Evolutionary conservation across 2,888 invertebrate genomes (phyloP).

Genomic region (Augiades crinisus): DNA sequence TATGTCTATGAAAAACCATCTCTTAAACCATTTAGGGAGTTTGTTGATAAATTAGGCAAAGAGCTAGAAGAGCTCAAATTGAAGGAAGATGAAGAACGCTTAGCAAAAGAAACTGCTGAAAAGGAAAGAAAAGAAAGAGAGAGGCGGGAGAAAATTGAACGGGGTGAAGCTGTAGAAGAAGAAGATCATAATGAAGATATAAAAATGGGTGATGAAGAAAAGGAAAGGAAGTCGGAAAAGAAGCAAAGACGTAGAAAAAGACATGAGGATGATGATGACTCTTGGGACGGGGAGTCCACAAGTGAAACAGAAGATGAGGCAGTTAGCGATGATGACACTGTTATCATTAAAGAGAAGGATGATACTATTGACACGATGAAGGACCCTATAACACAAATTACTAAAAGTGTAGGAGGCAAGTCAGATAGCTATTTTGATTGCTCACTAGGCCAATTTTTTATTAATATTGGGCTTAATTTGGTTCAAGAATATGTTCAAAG

Average conservation of each 20-base stretch:
- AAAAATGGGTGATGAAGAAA: slow-evolving; percentile 43
- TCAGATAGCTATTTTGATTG: slow-evolving; percentile 91
- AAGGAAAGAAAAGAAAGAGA: slow-evolving; percentile 66
- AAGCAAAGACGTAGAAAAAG: slow-evolving; percentile 54
- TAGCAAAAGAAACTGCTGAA: slow-evolving; percentile 56
- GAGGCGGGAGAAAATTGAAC: slow-evolving; percentile 62
- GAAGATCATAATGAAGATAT: slow-evolving; percentile 42
- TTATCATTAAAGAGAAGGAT: slow-evolving; percentile 81
- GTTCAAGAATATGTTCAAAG: slow-evolving; percentile 97
- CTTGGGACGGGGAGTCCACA: slow-evolving; percentile 82
- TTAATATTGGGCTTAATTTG: slow-evolving; percentile 94
- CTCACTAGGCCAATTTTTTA: slow-evolving; percentile 94
- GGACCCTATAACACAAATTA: slow-evolving; percentile 63
- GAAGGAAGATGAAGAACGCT: slow-evolving; percentile 61
- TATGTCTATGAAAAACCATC: slow-evolving; percentile 96
- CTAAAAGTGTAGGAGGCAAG: slow-evolving; percentile 73
- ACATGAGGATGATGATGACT: slow-evolving; percentile 80
- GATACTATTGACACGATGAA: slow-evolving; percentile 78
- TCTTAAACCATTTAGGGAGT: slow-evolving; percentile 88
- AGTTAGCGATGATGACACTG: slow-evolving; percentile 67
- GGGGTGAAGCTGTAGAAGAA: slow-evolving; percentile 49
- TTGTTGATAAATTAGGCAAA: slow-evolving; percentile 84
- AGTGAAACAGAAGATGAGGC: slow-evolving; percentile 77
- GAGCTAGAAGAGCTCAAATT: slow-evolving; percentile 79
- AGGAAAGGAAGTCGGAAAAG: slow-evolving; percentile 58